A percentile compares a stretch with the other conserved stretches of the same genome.
These are phyloP conservation scores for Patella pellucida DNA, from an alignment of 2,888 invertebrate genomes.

Conservation along the genomic window DNA sequence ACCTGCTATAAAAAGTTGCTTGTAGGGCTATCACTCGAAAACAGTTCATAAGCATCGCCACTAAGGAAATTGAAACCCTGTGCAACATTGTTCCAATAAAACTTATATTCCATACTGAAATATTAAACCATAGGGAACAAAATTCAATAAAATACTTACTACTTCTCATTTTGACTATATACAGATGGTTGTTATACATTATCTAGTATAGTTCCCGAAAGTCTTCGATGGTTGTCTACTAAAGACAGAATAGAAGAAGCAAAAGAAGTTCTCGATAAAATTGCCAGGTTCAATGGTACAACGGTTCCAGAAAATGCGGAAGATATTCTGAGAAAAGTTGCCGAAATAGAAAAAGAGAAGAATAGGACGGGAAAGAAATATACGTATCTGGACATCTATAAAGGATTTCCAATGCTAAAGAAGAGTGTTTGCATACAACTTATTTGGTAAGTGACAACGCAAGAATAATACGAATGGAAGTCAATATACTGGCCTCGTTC, in stretches of 20 bases:
- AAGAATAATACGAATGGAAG: no score
- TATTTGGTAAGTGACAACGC: slow-evolving; percentile 14
- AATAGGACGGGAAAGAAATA: not conserved
- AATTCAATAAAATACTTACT: no score
- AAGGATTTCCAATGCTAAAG: not conserved
- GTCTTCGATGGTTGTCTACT: slow-evolving; percentile 43
- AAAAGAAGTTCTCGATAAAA: slow-evolving; percentile 29
- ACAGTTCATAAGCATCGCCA: no score
- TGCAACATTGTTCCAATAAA: no score
- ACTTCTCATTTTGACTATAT: no score
- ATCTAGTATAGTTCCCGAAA: slow-evolving; percentile 44
- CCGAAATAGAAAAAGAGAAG: slow-evolving; percentile 11
- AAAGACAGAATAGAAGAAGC: slow-evolving; percentile 35
- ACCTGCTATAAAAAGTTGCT: no score
- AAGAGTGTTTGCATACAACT: not conserved
- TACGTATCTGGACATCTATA: slow-evolving; percentile 19
- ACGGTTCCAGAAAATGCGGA: slow-evolving; percentile 32
- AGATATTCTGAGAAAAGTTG: slow-evolving; percentile 22
- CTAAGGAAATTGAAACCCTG: no score
- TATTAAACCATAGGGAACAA: no score
- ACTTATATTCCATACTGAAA: no score
- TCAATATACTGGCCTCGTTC: no score
- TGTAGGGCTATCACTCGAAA: no score
- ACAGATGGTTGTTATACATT: no score
- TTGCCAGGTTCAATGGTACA: slow-evolving; percentile 38